These are phyloP conservation scores for Camponotus fellah DNA, from an alignment of 2,888 invertebrate species.

Conservation along the genomic window DNA sequence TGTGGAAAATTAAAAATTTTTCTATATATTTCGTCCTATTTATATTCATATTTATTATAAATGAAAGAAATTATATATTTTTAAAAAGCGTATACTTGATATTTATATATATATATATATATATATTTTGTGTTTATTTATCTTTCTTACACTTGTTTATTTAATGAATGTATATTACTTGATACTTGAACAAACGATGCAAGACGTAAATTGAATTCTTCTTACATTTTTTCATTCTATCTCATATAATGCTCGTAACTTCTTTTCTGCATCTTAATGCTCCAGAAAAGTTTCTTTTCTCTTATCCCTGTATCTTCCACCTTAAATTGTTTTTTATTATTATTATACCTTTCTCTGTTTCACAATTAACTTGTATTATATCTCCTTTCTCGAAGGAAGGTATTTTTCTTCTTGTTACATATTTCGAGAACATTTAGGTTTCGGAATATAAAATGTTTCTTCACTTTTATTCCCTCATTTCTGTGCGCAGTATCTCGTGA, in stretches of 20 bases:
- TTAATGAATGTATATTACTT: slow-evolving; percentile 32
- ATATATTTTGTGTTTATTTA: not conserved
- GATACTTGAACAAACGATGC: slow-evolving; percentile 28
- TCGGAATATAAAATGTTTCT: slow-evolving; percentile 22
- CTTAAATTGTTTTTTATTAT: slow-evolving; percentile 55
- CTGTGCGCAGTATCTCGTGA: not conserved
- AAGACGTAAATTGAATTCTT: slow-evolving; percentile 30
- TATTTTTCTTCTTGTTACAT: slow-evolving; percentile 17
- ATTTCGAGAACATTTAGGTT: slow-evolving; percentile 5
- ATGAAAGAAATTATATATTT: not conserved
- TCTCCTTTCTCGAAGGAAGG: slow-evolving; percentile 18
- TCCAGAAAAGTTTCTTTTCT: slow-evolving; percentile 38
- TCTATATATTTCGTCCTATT: not conserved
- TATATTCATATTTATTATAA: not conserved
- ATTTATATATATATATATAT: not conserved
- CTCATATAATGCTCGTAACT: slow-evolving; percentile 25
- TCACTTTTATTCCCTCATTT: slow-evolving; percentile 3
- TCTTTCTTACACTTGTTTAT: not conserved
- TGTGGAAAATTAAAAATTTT: not conserved
- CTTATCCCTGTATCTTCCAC: slow-evolving; percentile 19
- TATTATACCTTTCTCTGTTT: slow-evolving; percentile 52
- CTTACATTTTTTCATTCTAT: slow-evolving; percentile 28
- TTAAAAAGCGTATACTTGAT: not conserved
- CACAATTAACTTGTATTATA: slow-evolving; percentile 53
- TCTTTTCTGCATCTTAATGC: slow-evolving; percentile 45